A percentile compares a stretch with the other conserved stretches of the same genome.
Conservation (phyloP, 2,797 vertebrate species). For the Echiichthys vipera region DNA sequence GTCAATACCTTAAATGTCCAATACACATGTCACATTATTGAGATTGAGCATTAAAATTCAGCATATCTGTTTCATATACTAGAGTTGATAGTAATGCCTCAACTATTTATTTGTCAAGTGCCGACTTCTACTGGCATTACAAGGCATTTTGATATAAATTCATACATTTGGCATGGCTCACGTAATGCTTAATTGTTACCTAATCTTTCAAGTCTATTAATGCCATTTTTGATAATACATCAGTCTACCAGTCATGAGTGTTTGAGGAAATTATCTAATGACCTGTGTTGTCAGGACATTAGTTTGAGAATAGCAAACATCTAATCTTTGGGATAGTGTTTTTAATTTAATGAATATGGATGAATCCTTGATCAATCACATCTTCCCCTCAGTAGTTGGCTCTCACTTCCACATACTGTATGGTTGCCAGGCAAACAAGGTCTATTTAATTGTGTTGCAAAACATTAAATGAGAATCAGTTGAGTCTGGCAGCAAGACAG, state of each 20-base stretch:
- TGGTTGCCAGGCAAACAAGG: not conserved
- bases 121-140: not conserved
- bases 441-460: conserved; percentile 25
- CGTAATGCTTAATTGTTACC: not conserved
- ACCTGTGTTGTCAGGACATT: conserved; percentile 3
- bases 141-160: not conserved
- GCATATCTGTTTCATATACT: not conserved
- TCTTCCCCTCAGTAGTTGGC: conserved; percentile 9
- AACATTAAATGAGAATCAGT: conserved; percentile 12
- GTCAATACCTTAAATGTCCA: not conserved
- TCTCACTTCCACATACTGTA: conserved; percentile 11
- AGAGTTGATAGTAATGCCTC: not conserved
- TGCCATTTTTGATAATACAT: not conserved
- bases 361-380: not conserved
- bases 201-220: not conserved
- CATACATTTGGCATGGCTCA: not conserved
- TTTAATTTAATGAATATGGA: conserved; percentile 16
- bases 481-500: conserved; percentile 17
- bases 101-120: not conserved
- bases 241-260: not conserved
- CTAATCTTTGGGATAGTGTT: not conserved
- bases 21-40: not conserved
- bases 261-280: not conserved
- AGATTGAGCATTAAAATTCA: conserved; percentile 3
- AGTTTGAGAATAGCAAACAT: not conserved